phyloP scores from a whole-genome alignment of 2,113 vertebrate genomes.

The Pardalotus punctatus region DNA sequence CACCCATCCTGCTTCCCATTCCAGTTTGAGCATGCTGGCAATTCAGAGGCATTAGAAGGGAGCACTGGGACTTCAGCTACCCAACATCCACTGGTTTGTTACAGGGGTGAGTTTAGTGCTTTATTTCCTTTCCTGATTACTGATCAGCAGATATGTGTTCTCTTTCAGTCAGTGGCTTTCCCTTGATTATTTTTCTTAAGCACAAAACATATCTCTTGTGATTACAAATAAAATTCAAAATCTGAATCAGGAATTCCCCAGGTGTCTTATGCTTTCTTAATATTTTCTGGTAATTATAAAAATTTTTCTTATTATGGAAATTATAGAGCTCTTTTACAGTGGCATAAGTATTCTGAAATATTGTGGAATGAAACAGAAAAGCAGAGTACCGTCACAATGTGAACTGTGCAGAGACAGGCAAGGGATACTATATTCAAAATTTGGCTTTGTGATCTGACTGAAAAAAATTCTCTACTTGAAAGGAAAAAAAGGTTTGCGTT shows the following conservation, averaged over 20 bases:
- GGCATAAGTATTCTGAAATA: constrained; percentile 65
- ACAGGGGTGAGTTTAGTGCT: neutral
- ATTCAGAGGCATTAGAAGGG: neutral
- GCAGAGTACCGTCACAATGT: constrained; percentile 16
- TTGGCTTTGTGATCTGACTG: neutral
- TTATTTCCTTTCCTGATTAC: neutral
- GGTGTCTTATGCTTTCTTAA: constrained; percentile 51
- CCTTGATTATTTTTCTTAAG: constrained; percentile 42
- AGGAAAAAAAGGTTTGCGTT: neutral
- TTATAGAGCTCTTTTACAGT: constrained; percentile 55
- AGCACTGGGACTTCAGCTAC: neutral
- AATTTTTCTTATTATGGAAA: constrained; percentile 64
- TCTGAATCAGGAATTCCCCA: constrained; percentile 57
- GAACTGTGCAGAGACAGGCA: neutral
- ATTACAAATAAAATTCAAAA: constrained; percentile 53
- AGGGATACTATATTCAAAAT: neutral
- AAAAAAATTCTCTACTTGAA: neutral
- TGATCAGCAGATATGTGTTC: neutral
- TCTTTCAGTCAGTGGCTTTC: constrained; percentile 38
- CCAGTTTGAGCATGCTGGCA: neutral
- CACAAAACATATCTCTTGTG: constrained; percentile 31
- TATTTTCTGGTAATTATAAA: constrained; percentile 68
- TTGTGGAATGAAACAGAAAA: constrained; percentile 55
- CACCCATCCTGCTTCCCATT: neutral
- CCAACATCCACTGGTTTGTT: neutral